Evolutionary conservation across 2,888 invertebrate genomes (phyloP).

Genomic region (Cephus pulcher): DNA sequence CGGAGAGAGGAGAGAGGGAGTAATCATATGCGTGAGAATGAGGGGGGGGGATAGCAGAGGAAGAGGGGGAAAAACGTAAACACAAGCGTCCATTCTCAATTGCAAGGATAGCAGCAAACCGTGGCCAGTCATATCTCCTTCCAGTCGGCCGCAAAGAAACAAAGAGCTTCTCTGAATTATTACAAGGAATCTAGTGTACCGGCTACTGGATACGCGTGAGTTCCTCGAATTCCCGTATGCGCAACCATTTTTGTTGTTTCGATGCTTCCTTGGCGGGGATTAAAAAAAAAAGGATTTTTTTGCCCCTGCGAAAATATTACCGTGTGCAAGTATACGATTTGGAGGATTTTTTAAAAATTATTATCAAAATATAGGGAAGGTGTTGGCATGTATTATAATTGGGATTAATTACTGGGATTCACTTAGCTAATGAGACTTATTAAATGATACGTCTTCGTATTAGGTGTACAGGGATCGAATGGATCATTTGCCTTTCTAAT

Average conservation of each 20-base stretch:
- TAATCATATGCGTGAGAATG: constrained; percentile 1
- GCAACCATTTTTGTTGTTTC: neutral
- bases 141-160: neutral
- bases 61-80: neutral
- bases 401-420: neutral
- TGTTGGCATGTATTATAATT: neutral
- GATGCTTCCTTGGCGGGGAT: neutral
- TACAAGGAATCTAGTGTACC: neutral
- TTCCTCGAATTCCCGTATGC: neutral
- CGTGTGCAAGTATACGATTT: neutral
- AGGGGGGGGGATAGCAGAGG: neutral
- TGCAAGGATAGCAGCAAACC: neutral
- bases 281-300: neutral
- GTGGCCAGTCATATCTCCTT: neutral
- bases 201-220: neutral
- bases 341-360: neutral
- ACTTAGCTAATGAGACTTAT: neutral
- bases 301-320: neutral
- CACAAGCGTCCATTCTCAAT: neutral
- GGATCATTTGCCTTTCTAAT: constrained; percentile 29
- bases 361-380: neutral
- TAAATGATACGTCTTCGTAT: neutral
- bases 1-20: neutral
- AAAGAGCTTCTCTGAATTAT: neutral
- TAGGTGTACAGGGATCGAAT: neutral